A percentile compares a stretch with the other conserved stretches of the same genome.
Evolutionary conservation across 2,113 vertebrate genomes (phyloP).

Genomic region (Periophthalmodon schlosseri): DNA sequence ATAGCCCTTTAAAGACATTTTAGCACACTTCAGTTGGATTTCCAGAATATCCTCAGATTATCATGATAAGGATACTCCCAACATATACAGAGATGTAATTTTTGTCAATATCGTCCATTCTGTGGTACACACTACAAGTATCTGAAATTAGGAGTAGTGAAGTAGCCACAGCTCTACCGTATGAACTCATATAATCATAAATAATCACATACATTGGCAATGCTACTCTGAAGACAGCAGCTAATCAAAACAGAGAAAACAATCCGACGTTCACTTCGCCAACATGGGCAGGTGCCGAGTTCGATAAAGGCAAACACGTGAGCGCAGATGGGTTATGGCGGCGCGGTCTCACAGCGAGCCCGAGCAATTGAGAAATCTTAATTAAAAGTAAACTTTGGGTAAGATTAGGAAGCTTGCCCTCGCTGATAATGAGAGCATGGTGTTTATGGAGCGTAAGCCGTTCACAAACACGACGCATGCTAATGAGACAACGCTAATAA

Average conservation of each 20-base stretch:
- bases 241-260: conserved; percentile 5
- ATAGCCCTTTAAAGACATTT: not conserved
- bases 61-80: not conserved
- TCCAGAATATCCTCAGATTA: not conserved
- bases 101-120: not conserved
- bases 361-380: conserved; percentile 62
- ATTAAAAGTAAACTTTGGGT: conserved; percentile 75
- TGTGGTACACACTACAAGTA: not conserved
- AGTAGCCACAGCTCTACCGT: not conserved
- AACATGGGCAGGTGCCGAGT: conserved; percentile 47
- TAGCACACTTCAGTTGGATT: not conserved
- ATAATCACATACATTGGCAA: conserved; percentile 6
- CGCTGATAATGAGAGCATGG: conserved; percentile 59
- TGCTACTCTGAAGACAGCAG: conserved; percentile 2
- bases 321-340: conserved; percentile 59
- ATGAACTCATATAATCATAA: not conserved
- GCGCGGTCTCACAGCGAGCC: conserved; percentile 47
- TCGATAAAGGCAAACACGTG: conserved; percentile 49
- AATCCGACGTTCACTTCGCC: conserved; percentile 18
- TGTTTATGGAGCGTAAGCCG: conserved; percentile 62
- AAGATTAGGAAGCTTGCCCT: conserved; percentile 58
- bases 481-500: conserved; percentile 51
- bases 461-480: conserved; percentile 56
- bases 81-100: not conserved
- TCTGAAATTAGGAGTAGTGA: not conserved